Conservation (phyloP, 2,888 invertebrate genomes). For the Athetis lepigone region DNA sequence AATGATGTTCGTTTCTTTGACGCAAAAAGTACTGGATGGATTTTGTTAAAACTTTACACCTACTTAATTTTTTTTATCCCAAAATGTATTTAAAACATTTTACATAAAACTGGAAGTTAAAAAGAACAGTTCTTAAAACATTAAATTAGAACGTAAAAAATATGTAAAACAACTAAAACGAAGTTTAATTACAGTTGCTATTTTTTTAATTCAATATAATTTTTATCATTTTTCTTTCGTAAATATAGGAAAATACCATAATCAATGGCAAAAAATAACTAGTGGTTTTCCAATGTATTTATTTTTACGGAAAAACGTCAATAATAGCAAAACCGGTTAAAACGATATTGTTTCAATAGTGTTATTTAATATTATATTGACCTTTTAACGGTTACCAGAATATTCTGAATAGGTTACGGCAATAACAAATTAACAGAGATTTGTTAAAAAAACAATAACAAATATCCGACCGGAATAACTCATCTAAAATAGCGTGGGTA, state of each 20-base stretch:
- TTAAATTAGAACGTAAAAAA: too few relatives aligned
- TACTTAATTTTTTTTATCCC: too few relatives aligned
- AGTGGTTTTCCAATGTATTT: background rate
- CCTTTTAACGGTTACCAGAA: background rate
- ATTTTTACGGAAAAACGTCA: too few relatives aligned
- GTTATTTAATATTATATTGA: background rate
- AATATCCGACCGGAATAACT: too few relatives aligned
- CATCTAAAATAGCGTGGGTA: too few relatives aligned
- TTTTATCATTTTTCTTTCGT: background rate
- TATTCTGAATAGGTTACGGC: background rate
- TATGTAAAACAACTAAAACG: too few relatives aligned
- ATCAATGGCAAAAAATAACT: background rate
- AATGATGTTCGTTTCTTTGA: too few relatives aligned
- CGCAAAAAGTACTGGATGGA: too few relatives aligned
- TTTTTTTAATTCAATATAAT: background rate
- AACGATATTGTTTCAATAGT: background rate
- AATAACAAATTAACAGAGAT: background rate
- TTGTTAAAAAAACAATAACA: background rate
- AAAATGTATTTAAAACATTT: too few relatives aligned
- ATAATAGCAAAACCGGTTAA: constrained; percentile 7
- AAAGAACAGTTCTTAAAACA: too few relatives aligned
- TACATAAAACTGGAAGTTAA: too few relatives aligned
- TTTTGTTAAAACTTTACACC: too few relatives aligned
- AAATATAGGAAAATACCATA: background rate
- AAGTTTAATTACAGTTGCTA: background rate